Evolutionary conservation across 1,140 invertebrate species (phyloP), one percentile per base, ranked within the genome.

Genomic region (Cydia amplana): DNA sequence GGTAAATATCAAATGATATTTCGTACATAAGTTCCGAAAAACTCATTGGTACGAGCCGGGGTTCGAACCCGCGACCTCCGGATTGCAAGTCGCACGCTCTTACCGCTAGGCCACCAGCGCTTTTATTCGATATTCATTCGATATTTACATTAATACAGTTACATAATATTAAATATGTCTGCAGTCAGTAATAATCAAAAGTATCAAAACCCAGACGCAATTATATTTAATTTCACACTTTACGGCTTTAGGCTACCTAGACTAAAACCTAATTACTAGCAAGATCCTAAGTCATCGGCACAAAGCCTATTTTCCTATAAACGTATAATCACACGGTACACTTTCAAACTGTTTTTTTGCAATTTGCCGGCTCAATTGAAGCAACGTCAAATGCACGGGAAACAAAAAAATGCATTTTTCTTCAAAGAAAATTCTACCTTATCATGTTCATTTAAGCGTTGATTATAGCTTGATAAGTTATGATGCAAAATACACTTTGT

Each of bases 401-500:
- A 70, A 70, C 16, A 36, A 70, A 70, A 70, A 70, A 70, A 70
- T 70, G 25, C 7, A 70, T 70, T 32, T 70, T 70, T 32, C 16
- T 32, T 1, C 16, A 32, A 32, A 40, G 28, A 20, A 36, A 36
- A 40, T 6, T 70, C 16, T 14, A 40, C 65, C n/a, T 36, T 28
- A 67, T 10, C 5, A 1, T 14, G 14, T 2, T 10, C 1, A 40
- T 9, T 18, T 74, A 64, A 64, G 12, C 20, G 51, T 18, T 49
- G n/a, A 51, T 28, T 73, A 51, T 49, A 46, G 10, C 18, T 25
- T 49, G 40, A 4, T 23, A 9, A 16, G 9, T 12, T 16, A 16
- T 23, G 43, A 4, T 46, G 36, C 46, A 49, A 49, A 73, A 23
- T 16, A 49, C 10, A 73, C 16, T 55, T 23, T 1, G 43, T 51